Conservation (phyloP, 2,113 vertebrate species). For the Oreochromis tanganicae region DNA sequence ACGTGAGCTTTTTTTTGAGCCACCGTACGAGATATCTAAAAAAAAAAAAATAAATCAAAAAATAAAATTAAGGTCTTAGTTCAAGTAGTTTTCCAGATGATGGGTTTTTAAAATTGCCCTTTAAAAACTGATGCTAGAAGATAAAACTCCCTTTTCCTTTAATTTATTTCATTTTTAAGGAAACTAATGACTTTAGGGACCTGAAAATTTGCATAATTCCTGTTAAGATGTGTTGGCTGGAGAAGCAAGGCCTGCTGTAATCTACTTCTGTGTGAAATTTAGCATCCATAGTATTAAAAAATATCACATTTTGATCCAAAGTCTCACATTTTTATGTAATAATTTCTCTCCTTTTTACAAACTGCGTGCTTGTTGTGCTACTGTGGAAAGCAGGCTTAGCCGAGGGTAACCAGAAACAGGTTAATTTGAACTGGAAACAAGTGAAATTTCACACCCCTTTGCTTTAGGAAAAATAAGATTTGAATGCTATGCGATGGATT, state of each 20-base stretch:
- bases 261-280: neutral
- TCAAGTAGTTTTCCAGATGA: neutral
- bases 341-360: neutral
- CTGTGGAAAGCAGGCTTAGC: neutral
- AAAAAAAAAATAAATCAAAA: neutral
- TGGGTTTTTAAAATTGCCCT: neutral
- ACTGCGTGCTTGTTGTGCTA: neutral
- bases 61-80: neutral
- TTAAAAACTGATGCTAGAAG: neutral
- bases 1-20: neutral
- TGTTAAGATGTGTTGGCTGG: neutral
- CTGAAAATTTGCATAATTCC: neutral
- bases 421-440: slow-evolving; percentile 4
- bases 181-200: neutral
- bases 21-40: neutral
- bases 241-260: neutral
- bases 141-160: neutral
- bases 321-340: neutral
- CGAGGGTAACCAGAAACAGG: neutral
- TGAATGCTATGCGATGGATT: neutral
- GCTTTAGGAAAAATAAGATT: slow-evolving; percentile 18
- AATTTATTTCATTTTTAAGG: neutral
- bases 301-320: neutral
- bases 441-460: neutral
- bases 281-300: neutral